Evolutionary conservation across 2,113 vertebrate genomes (phyloP).

Genomic region (Misgurnus mizolepis): DNA sequence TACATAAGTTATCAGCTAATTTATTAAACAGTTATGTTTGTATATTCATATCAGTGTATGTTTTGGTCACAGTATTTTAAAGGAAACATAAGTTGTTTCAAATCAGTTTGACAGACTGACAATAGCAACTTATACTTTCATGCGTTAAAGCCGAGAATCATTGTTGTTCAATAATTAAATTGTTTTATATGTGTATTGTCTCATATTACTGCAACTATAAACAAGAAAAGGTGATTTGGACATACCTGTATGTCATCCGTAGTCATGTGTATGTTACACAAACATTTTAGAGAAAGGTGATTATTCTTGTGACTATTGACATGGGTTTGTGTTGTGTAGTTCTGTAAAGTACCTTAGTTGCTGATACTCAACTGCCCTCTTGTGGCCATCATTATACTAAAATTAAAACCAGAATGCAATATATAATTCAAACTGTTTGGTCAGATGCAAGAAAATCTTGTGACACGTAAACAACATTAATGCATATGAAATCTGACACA

Average conservation of each 20-base stretch:
- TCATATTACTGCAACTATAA: background rate
- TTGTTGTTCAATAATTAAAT: slow-evolving; percentile 1
- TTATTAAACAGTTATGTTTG: slow-evolving; percentile 33
- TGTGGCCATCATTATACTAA: slow-evolving; percentile 3
- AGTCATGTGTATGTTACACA: background rate
- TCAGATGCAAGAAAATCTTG: background rate
- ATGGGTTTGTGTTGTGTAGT: background rate
- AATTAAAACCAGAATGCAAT: too few relatives aligned
- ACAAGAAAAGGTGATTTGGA: background rate
- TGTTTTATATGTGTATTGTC: background rate
- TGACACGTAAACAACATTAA: background rate
- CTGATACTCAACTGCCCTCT: slow-evolving; percentile 28
- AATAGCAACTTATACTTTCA: background rate
- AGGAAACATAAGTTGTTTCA: background rate
- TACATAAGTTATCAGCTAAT: slow-evolving; percentile 20
- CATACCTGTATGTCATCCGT: background rate
- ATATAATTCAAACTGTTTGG: too few relatives aligned
- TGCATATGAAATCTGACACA: background rate
- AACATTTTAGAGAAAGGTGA: background rate
- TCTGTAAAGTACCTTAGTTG: background rate
- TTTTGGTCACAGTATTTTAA: slow-evolving; percentile 10
- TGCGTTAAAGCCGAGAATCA: background rate
- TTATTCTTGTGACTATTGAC: slow-evolving; percentile 1
- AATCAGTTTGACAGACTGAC: background rate
- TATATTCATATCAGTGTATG: slow-evolving; percentile 25